Percentiles rank a stretch among this genome's conserved stretches.
phyloP scores from a whole-genome alignment of 1,140 invertebrate species.

The Bombyx mandarina region DNA sequence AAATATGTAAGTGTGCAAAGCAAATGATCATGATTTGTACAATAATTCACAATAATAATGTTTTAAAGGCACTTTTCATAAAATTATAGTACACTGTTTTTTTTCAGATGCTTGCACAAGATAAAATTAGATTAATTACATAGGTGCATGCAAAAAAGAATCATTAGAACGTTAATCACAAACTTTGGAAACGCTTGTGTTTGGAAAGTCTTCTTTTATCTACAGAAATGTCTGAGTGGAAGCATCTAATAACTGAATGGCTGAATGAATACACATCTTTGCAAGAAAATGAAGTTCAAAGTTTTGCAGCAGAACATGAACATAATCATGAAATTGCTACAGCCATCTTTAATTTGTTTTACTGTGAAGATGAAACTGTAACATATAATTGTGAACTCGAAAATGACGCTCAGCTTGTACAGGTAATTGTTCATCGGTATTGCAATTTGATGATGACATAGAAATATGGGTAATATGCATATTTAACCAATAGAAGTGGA shows the following conservation, averaged over 20 bases:
- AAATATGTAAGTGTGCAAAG: too few species aligned
- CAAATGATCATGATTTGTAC: too few species aligned
- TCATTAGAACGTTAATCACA: too few species aligned
- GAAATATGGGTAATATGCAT: too few species aligned
- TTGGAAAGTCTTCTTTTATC: background rate
- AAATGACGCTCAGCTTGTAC: conserved; percentile 33
- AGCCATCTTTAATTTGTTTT: conserved; percentile 69
- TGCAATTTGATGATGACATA: too few species aligned
- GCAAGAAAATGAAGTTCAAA: conserved; percentile 80
- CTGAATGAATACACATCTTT: conserved; percentile 82
- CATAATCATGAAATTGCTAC: conserved; percentile 86
- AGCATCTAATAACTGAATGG: conserved; percentile 84
- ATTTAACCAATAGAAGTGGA: too few species aligned
- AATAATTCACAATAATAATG: too few species aligned
- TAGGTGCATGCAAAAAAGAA: too few species aligned
- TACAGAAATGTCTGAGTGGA: conserved; percentile 75
- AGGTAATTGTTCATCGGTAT: conserved; percentile 20
- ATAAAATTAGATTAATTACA: too few species aligned
- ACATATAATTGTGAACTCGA: conserved; percentile 17
- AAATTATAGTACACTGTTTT: too few species aligned
- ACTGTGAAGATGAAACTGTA: conserved; percentile 36
- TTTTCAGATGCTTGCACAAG: too few species aligned
- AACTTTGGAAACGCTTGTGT: background rate
- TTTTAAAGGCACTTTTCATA: too few species aligned
- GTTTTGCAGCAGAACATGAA: conserved; percentile 82